Evolutionary conservation across 2,113 vertebrate genomes (phyloP).

Genomic region (Catharus bicknelli): DNA sequence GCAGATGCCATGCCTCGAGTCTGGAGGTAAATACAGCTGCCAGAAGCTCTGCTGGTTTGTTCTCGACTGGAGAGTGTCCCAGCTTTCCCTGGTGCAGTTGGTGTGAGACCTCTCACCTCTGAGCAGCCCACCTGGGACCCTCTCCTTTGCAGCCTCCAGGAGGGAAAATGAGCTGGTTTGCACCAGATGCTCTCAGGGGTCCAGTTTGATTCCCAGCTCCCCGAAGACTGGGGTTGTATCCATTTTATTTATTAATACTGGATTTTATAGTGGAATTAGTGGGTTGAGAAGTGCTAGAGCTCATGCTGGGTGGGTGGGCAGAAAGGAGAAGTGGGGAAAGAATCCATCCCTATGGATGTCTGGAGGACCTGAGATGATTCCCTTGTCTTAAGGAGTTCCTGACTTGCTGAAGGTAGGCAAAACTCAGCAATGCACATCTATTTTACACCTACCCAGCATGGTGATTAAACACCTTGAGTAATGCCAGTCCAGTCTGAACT

Average conservation of each 20-base stretch:
- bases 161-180: background rate
- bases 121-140: background rate
- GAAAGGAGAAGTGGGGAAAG: background rate
- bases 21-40: background rate
- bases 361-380: background rate
- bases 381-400: background rate
- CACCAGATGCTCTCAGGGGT: background rate
- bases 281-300: background rate
- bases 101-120: background rate
- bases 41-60: background rate
- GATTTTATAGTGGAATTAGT: background rate
- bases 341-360: rapidly evolving
- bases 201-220: rapidly evolving
- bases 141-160: background rate
- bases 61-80: background rate
- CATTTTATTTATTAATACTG: background rate
- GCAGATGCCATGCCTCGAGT: background rate
- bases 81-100: rapidly evolving
- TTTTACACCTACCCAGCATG: background rate
- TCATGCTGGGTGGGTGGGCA: rapidly evolving
- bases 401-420: background rate
- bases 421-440: background rate
- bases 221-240: background rate
- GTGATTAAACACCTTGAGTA: slow-evolving; percentile 22
- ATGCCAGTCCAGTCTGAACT: background rate